Evolutionary conservation across 2,113 vertebrate species (phyloP), one percentile per base, ranked within the genome.

Genomic region (Arvicanthis niloticus): DNA sequence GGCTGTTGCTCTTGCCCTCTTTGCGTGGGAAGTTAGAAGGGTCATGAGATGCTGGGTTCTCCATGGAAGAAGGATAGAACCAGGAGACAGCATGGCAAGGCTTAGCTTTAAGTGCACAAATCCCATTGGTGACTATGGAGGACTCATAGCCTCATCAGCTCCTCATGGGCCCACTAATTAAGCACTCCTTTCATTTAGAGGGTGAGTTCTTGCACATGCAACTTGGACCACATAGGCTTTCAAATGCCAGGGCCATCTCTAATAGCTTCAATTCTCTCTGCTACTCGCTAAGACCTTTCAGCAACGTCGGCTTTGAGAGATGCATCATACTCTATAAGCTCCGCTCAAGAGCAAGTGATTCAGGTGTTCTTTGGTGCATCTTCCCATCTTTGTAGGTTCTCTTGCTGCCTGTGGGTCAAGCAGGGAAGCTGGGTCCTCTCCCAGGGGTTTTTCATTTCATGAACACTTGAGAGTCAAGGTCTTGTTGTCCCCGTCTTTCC

Each of bases 351-450:
- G 16, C 15, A 0, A 26, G 3, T 3, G 15, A 84, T 42, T 31
- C 19, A 12, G 0, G 9, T 45, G 29, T 3, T n/a, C 6, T 82
- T 7, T 17, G 26, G 72, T 37, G 31, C 17, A 73, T 58, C 17
- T 37, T 5, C 7, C 12, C 10, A 13, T 62, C n/a, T 4, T 29
- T 0, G 62, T 13, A 5, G 5, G 2, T 17, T 56, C 19, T 22
- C 6, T 84, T 17, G 0, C 17, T 77, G 56, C 56, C 22, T 42
- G 24, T 12, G 88, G 51, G 4, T 51, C 65, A 67, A 40, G 13
- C 42, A 78, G 72, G 91, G 56, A 76, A 72, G 26, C 21, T 19
- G 37, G 31, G 8, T 40, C 22, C 70, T 62, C 29, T 60, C 8
- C 15, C 0, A 16, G 10, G 40, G 19, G 10, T 68, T 48, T 34